Evolutionary conservation across 2,888 invertebrate genomes (phyloP).

Genomic region (Cryptosula pallasiana): DNA sequence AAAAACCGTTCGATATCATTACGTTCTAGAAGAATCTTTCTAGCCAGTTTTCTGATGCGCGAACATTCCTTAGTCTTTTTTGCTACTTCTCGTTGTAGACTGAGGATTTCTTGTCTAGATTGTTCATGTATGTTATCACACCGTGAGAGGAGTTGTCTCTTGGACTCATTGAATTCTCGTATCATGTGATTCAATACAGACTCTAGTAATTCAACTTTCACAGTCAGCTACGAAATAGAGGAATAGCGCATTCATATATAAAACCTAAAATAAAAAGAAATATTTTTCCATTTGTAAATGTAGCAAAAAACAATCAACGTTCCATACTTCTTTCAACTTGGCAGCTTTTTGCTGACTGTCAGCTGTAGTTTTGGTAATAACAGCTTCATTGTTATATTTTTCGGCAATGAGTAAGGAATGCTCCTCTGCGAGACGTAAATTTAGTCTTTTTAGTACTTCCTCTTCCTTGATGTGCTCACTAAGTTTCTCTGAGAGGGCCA

Average conservation of each 20-base stretch:
- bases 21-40: slow-evolving; percentile 51
- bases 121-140: slow-evolving; percentile 43
- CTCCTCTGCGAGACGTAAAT: slow-evolving; percentile 37
- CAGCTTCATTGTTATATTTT: slow-evolving; percentile 45
- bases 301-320: neutral
- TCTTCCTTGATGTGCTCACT: slow-evolving; percentile 48
- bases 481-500: slow-evolving; percentile 47
- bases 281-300: no score
- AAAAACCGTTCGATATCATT: slow-evolving; percentile 53
- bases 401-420: slow-evolving; percentile 40
- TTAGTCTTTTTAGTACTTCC: slow-evolving; percentile 41
- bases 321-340: slow-evolving; percentile 25
- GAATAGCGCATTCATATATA: no score
- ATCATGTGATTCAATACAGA: slow-evolving; percentile 49
- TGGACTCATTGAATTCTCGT: slow-evolving; percentile 47
- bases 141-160: slow-evolving; percentile 33
- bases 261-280: no score
- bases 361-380: slow-evolving; percentile 45
- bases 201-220: slow-evolving; percentile 48
- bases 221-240: slow-evolving; percentile 37
- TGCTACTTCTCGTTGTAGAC: slow-evolving; percentile 48
- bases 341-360: slow-evolving; percentile 23
- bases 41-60: slow-evolving; percentile 50
- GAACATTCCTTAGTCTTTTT: slow-evolving; percentile 51
- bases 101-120: slow-evolving; percentile 43